phyloP scores from a whole-genome alignment of 2,113 vertebrate species.

The Chamaea fasciata region DNA sequence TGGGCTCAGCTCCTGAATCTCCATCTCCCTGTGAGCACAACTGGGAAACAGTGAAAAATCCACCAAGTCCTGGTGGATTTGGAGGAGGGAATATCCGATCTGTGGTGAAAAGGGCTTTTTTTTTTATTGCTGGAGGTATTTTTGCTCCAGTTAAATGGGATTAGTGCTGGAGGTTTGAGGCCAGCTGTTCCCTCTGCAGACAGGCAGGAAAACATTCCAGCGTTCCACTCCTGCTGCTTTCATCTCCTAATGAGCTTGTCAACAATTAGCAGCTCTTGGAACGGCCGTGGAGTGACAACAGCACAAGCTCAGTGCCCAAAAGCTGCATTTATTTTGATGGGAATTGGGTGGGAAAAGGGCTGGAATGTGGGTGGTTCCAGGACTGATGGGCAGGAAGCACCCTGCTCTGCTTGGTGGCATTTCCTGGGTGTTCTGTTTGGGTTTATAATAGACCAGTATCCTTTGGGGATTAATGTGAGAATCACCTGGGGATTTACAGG shows the following conservation, averaged over 20 bases:
- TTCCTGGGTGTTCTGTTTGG: background rate
- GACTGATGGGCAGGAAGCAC: background rate
- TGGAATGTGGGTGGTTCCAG: background rate
- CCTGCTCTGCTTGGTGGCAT: background rate
- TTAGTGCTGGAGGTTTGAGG: background rate
- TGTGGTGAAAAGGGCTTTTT: background rate
- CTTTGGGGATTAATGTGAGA: background rate
- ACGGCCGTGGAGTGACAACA: background rate
- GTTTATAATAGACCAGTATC: background rate
- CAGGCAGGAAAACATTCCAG: background rate
- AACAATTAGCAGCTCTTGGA: constrained; percentile 39
- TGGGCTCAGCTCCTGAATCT: background rate
- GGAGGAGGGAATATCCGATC: background rate
- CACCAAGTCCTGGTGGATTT: background rate
- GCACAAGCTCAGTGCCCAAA: background rate
- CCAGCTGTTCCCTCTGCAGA: constrained; percentile 48
- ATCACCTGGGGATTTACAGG: background rate
- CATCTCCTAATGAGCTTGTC: constrained; percentile 48
- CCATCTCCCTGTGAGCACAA: accelerated
- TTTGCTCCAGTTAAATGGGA: background rate
- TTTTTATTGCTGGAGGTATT: background rate
- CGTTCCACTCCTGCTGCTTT: constrained; percentile 13
- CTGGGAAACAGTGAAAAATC: background rate
- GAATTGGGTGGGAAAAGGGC: background rate
- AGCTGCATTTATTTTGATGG: background rate